Percentiles rank a stretch among this genome's conserved stretches.
These are phyloP conservation scores for Onychostruthus taczanowskii DNA, from an alignment of 2,113 vertebrate species.

Conservation along the genomic window DNA sequence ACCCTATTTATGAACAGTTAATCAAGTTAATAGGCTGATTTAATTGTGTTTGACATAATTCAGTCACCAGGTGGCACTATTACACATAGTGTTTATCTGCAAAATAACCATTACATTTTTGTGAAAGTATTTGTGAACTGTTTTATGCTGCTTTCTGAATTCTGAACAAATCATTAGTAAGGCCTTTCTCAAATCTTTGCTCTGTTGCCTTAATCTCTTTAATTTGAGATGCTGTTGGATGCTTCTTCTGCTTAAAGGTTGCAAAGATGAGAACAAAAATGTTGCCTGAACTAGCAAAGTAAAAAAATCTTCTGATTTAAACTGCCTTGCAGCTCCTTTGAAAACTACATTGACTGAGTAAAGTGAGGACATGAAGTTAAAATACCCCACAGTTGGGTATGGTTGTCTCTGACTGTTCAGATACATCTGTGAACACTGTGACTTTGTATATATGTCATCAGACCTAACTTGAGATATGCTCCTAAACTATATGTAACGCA, in stretches of 20 bases:
- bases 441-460: background rate
- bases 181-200: background rate
- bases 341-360: background rate
- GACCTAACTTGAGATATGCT: background rate
- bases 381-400: fast-evolving
- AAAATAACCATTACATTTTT: background rate
- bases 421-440: no score
- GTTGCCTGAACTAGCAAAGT: background rate
- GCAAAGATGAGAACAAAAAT: background rate
- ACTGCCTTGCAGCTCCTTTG: background rate
- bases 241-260: background rate
- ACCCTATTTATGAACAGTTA: background rate
- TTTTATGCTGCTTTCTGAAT: background rate
- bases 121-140: background rate
- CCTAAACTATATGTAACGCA: background rate
- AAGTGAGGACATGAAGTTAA: background rate
- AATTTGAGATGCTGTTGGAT: background rate
- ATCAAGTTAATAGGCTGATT: background rate
- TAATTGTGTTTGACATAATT: background rate
- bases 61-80: constrained; percentile 43
- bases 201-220: background rate
- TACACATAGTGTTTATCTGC: background rate
- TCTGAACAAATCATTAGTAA: background rate
- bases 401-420: background rate
- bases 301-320: background rate